These are phyloP conservation scores for Ramphastos sulfuratus DNA, from an alignment of 2,113 vertebrate species.

Conservation along the genomic window DNA sequence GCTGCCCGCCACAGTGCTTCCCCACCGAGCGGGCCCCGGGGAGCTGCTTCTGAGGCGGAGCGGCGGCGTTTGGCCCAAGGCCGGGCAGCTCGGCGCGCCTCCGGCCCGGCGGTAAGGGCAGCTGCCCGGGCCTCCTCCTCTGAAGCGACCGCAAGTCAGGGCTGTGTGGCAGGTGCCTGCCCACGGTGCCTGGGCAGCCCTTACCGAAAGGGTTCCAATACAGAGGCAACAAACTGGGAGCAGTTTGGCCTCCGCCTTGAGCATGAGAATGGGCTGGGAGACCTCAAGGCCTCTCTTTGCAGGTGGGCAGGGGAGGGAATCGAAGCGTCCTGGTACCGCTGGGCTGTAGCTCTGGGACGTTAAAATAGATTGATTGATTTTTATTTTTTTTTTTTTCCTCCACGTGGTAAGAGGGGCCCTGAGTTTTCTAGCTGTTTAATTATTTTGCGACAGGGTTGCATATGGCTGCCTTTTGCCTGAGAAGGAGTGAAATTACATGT, in stretches of 20 bases:
- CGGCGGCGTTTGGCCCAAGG: accelerated
- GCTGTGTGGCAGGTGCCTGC: accelerated
- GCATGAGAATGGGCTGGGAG: accelerated
- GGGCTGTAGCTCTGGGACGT: not conserved
- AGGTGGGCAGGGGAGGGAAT: no score
- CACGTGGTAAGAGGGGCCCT: accelerated
- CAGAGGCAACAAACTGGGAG: accelerated
- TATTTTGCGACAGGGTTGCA: not conserved
- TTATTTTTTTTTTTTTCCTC: not conserved
- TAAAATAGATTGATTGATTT: not conserved
- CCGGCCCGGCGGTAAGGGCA: accelerated
- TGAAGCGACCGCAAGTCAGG: accelerated
- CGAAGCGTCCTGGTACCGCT: not conserved
- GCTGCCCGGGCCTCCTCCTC: not conserved
- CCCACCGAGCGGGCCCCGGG: not conserved
- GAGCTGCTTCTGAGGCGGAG: not conserved
- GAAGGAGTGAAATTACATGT: not conserved
- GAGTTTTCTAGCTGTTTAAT: not conserved
- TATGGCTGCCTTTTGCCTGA: not conserved
- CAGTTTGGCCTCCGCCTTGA: not conserved
- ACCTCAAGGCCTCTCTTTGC: not conserved
- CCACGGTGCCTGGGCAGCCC: no score
- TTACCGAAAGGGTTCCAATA: accelerated
- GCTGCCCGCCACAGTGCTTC: not conserved
- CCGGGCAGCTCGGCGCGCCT: not conserved